Evolutionary conservation across 2,888 invertebrate species (phyloP).

Genomic region (Herminia tarsipennalis): DNA sequence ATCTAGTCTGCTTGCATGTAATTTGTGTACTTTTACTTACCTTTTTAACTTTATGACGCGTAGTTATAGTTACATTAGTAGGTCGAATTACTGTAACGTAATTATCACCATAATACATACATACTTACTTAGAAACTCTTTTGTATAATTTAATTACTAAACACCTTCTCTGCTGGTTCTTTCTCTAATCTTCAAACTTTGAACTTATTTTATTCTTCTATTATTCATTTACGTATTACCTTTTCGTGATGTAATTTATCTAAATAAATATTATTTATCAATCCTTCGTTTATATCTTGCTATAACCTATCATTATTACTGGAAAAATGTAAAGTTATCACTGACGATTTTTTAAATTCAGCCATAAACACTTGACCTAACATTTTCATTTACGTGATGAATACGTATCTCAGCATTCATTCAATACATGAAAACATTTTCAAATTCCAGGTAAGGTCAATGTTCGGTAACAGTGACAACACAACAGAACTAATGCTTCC

Average conservation of each 20-base stretch:
- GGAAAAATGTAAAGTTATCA: no score
- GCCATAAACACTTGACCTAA: not conserved
- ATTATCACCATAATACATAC: no score
- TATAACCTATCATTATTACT: no score
- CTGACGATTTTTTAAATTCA: no score
- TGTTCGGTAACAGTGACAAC: slow-evolving; percentile 85
- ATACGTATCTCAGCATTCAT: not conserved
- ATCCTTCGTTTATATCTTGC: no score
- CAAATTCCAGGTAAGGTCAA: slow-evolving; percentile 83
- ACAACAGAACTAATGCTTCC: slow-evolving; percentile 86
- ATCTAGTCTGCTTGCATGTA: slow-evolving; percentile 4
- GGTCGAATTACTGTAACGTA: no score
- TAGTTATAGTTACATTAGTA: no score
- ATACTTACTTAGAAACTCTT: no score
- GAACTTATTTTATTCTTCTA: not conserved
- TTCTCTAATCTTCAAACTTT: slow-evolving; percentile 15
- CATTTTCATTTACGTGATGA: not conserved
- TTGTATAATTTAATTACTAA: not conserved
- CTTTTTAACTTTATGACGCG: no score
- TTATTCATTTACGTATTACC: not conserved
- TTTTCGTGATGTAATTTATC: no score
- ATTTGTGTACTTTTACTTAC: no score
- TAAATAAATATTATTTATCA: no score
- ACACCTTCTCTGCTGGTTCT: slow-evolving; percentile 23
- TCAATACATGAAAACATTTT: slow-evolving; percentile 32